A percentile compares a stretch with the other conserved stretches of the same genome.
These are phyloP conservation scores for Acanthoscelides obtectus DNA, from an alignment of 2,888 invertebrate genomes.

Conservation along the genomic window DNA sequence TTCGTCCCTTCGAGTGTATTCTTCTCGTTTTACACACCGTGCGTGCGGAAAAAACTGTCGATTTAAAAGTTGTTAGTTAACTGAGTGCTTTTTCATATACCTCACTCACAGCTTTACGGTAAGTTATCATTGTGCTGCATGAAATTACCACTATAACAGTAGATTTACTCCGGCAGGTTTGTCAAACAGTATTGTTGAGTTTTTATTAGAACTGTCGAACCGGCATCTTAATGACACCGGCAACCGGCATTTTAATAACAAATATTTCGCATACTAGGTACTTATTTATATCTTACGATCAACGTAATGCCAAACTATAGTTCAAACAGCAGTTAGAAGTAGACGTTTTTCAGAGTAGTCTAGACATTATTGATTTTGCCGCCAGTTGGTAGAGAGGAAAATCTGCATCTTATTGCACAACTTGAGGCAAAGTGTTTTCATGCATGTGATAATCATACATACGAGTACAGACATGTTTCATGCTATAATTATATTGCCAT, in stretches of 20 bases:
- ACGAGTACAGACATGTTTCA: not conserved
- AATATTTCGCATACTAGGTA: not conserved
- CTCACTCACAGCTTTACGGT: constrained; percentile 38
- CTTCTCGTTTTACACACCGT: constrained; percentile 46
- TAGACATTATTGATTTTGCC: not conserved
- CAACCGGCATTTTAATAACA: not conserved
- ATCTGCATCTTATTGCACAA: not conserved
- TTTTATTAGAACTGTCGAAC: not conserved
- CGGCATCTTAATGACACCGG: not conserved
- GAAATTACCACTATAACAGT: not conserved
- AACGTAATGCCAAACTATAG: not conserved
- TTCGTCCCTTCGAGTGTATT: constrained; percentile 35
- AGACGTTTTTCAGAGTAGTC: not conserved
- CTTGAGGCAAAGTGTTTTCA: not conserved
- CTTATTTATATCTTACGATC: not conserved
- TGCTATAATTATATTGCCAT: not conserved
- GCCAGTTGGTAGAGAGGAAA: not conserved
- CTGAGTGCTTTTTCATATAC: constrained; percentile 40
- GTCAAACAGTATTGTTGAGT: not conserved
- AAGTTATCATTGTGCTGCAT: constrained; percentile 14
- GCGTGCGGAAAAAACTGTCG: constrained; percentile 45
- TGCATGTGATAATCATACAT: no score
- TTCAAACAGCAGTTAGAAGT: not conserved
- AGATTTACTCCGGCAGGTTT: not conserved
- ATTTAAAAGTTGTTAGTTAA: constrained; percentile 15